A percentile compares a stretch with the other conserved stretches of the same genome.
phyloP scores from a whole-genome alignment of 2,888 invertebrate genomes.

The Xanthia togata region DNA sequence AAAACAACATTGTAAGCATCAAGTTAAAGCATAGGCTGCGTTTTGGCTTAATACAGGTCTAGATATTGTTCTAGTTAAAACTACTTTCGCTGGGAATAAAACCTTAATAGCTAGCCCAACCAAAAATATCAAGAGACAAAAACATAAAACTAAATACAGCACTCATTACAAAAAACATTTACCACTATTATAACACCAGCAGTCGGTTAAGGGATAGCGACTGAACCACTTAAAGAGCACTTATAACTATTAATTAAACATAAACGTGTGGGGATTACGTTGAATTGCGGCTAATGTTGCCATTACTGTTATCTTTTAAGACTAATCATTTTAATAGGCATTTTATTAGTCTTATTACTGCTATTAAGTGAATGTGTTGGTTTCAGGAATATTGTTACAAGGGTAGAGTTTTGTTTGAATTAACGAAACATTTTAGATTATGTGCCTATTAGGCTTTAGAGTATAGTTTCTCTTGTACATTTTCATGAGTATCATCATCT shows the following conservation, averaged over 20 bases:
- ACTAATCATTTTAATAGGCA: conserved; percentile 72
- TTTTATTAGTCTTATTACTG: conserved; percentile 60
- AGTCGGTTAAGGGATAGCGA: conserved; percentile 46
- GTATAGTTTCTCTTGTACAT: too few relatives aligned
- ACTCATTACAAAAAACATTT: conserved; percentile 38
- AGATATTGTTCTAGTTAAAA: neutral
- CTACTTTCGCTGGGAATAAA: neutral
- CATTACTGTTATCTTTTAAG: conserved; percentile 75
- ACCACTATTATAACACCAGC: conserved; percentile 40
- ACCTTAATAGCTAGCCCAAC: neutral
- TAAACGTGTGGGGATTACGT: conserved; percentile 60
- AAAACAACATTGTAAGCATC: neutral
- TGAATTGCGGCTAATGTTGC: conserved; percentile 64
- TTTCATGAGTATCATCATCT: too few relatives aligned
- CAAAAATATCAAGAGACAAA: conserved; percentile 17
- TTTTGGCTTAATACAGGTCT: neutral
- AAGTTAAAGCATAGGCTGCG: neutral
- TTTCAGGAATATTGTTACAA: conserved; percentile 39
- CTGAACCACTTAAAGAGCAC: conserved; percentile 51
- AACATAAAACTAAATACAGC: conserved; percentile 19
- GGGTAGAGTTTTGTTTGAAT: conserved; percentile 27
- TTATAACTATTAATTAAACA: conserved; percentile 61
- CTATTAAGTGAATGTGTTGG: conserved; percentile 61
- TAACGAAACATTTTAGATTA: neutral
- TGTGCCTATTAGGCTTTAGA: neutral